A percentile compares a stretch with the other conserved stretches of the same genome.
phyloP scores from a whole-genome alignment of 1,140 invertebrate species.

The Nasonia longicornis region DNA sequence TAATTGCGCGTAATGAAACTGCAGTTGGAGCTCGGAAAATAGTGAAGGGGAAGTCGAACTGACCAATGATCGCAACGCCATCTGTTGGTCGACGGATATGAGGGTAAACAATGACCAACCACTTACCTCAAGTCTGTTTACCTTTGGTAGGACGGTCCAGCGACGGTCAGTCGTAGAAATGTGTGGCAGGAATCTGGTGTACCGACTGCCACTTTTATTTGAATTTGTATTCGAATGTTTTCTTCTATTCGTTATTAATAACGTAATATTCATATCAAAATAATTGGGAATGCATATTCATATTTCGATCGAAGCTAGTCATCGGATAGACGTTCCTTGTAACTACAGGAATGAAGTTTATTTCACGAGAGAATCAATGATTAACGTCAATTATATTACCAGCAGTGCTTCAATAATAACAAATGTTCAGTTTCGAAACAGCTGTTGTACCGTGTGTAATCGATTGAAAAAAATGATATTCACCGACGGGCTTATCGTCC shows the following conservation, averaged over 20 bases:
- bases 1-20: too few species aligned
- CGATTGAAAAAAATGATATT: too few species aligned
- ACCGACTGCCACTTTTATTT: slow-evolving; percentile 27
- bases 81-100: background rate
- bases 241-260: background rate
- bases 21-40: too few species aligned
- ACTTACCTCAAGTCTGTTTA: slow-evolving; percentile 38
- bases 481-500: background rate
- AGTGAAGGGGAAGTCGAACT: too few species aligned
- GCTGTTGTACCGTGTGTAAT: too few species aligned
- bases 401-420: too few species aligned
- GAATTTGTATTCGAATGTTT: background rate
- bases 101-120: background rate
- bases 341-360: too few species aligned
- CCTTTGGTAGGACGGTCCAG: slow-evolving; percentile 15
- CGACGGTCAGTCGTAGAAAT: slow-evolving; percentile 33
- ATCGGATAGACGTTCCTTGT: too few species aligned
- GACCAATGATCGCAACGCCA: background rate
- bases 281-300: background rate
- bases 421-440: too few species aligned
- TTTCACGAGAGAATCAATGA: too few species aligned
- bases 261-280: background rate
- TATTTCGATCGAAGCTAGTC: background rate
- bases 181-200: slow-evolving; percentile 22
- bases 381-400: too few species aligned